Percentiles rank a stretch among this genome's conserved stretches.
phyloP scores from a whole-genome alignment of 2,888 invertebrate genomes.

The Nephrocerus scutellatus region DNA sequence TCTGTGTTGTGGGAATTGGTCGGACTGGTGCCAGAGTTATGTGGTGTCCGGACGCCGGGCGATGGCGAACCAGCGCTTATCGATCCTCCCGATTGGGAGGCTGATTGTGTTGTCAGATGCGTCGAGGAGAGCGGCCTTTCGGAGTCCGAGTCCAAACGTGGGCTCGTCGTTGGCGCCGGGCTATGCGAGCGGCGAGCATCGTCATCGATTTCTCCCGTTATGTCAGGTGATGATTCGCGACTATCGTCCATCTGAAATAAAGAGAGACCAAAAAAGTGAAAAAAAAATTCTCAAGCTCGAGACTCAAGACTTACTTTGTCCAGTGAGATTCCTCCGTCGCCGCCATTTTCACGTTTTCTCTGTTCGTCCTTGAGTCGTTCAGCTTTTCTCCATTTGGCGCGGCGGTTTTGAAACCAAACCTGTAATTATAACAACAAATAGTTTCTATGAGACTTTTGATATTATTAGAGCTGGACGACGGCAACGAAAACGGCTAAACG shows the following conservation, averaged over 20 bases:
- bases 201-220: slow-evolving; percentile 48
- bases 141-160: slow-evolving; percentile 42
- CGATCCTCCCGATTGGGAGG: slow-evolving; percentile 51
- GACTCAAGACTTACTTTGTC: slow-evolving; percentile 40
- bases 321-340: slow-evolving; percentile 57
- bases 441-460: too few relatives aligned
- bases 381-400: slow-evolving; percentile 90
- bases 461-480: too few relatives aligned
- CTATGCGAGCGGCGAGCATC: slow-evolving; percentile 42
- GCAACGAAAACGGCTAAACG: too few relatives aligned
- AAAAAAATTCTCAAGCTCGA: neutral
- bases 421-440: slow-evolving; percentile 39
- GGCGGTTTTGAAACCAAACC: slow-evolving; percentile 91
- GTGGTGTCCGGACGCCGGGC: slow-evolving; percentile 43
- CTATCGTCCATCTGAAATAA: slow-evolving; percentile 42
- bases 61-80: slow-evolving; percentile 48
- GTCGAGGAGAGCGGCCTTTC: slow-evolving; percentile 46
- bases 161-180: slow-evolving; percentile 40
- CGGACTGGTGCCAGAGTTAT: slow-evolving; percentile 49
- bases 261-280: neutral
- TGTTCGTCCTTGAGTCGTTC: slow-evolving; percentile 88
- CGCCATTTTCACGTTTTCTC: slow-evolving; percentile 70
- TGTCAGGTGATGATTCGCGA: slow-evolving; percentile 48
- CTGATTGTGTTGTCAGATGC: slow-evolving; percentile 43
- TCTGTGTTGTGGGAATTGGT: slow-evolving; percentile 55